Percentiles rank a stretch among this genome's conserved stretches.
Evolutionary conservation across 2,888 invertebrate genomes (phyloP).

Genomic region (Nezara viridula): DNA sequence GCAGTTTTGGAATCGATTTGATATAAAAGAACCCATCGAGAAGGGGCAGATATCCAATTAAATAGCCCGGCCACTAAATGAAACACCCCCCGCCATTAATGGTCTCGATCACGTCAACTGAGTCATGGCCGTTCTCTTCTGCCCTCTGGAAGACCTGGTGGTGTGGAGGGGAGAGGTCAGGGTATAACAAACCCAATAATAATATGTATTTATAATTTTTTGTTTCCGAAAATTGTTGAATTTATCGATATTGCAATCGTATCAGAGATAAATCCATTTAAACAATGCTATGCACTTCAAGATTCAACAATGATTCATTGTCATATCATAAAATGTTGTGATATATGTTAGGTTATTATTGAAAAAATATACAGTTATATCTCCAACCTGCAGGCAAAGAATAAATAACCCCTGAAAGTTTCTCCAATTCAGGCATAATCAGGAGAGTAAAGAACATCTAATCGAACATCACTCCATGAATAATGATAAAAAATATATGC

Average conservation of each 20-base stretch:
- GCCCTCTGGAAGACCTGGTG: not conserved
- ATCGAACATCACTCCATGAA: too few relatives aligned
- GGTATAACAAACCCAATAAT: not conserved
- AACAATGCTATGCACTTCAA: too few relatives aligned
- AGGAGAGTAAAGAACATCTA: too few relatives aligned
- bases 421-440: too few relatives aligned
- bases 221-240: not conserved
- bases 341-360: too few relatives aligned
- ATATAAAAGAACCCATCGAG: slow-evolving; percentile 26
- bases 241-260: not conserved
- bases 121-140: slow-evolving; percentile 43
- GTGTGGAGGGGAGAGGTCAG: not conserved
- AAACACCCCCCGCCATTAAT: slow-evolving; percentile 51
- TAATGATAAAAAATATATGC: too few relatives aligned
- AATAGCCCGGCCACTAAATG: slow-evolving; percentile 39
- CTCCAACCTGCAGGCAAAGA: too few relatives aligned
- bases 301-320: too few relatives aligned
- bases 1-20: slow-evolving; percentile 46
- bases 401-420: too few relatives aligned
- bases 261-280: too few relatives aligned
- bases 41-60: slow-evolving; percentile 51
- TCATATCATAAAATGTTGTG: too few relatives aligned
- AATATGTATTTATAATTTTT: not conserved
- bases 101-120: slow-evolving; percentile 53
- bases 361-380: too few relatives aligned